These are phyloP conservation scores for Graphium colonna DNA, from an alignment of 2,888 invertebrate genomes.

Conservation along the genomic window DNA sequence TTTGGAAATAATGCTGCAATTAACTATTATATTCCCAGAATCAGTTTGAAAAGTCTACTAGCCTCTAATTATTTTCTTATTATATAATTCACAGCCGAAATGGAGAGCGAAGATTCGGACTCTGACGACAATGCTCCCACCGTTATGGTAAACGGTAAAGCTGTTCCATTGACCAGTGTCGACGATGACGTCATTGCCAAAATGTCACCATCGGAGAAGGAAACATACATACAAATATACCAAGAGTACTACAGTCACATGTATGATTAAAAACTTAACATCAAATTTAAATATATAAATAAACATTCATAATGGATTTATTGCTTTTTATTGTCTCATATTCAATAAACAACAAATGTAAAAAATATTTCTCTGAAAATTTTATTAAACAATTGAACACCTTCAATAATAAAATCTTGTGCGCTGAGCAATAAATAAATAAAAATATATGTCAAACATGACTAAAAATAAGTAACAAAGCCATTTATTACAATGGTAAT, in stretches of 20 bases:
- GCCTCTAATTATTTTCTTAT: not conserved
- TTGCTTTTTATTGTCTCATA: not conserved
- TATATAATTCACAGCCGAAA: conserved; percentile 75
- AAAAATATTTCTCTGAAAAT: conserved; percentile 10
- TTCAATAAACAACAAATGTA: not conserved
- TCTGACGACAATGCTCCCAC: conserved; percentile 89
- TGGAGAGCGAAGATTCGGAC: conserved; percentile 88
- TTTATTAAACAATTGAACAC: not conserved
- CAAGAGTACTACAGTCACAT: conserved; percentile 96
- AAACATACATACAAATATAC: conserved; percentile 95
- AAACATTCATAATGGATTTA: not conserved
- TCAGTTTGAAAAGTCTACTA: too few species aligned
- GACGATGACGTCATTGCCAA: conserved; percentile 91
- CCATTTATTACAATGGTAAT: conserved; percentile 9
- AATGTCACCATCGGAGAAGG: conserved; percentile 96
- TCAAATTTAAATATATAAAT: not conserved
- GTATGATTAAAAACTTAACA: conserved; percentile 80
- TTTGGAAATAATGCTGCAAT: too few species aligned
- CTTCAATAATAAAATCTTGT: not conserved
- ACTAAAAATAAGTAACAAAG: conserved; percentile 27
- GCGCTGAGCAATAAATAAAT: conserved; percentile 11
- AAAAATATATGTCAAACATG: conserved; percentile 17
- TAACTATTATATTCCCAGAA: too few species aligned
- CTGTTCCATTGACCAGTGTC: conserved; percentile 90
- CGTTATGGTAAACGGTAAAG: conserved; percentile 89